Conservation (phyloP, 53 echinoderm and acorn worm species). For the Holothuria scabra region DNA sequence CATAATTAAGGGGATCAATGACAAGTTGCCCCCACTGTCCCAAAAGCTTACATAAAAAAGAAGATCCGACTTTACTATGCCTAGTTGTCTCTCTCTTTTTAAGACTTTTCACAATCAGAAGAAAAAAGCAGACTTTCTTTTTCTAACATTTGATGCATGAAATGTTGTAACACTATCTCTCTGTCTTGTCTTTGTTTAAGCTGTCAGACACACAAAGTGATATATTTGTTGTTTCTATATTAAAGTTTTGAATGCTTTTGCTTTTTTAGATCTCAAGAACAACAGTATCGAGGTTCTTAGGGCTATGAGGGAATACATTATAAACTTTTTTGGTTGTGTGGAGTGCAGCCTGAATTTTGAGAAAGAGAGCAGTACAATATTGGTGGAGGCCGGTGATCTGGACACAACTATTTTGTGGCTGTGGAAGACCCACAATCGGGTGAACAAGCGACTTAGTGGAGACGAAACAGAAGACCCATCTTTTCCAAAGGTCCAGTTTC, state of each 20-base stretch:
- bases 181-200: too few relatives aligned
- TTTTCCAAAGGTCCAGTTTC: slow-evolving; percentile 81
- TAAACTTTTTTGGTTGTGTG: slow-evolving; percentile 82
- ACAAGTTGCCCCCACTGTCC: too few relatives aligned
- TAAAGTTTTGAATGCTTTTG: background rate
- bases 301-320: slow-evolving; percentile 91
- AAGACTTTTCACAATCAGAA: too few relatives aligned
- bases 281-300: slow-evolving; percentile 81
- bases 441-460: slow-evolving; percentile 85
- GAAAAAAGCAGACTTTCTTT: too few relatives aligned
- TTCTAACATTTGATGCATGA: too few relatives aligned
- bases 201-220: too few relatives aligned
- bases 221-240: too few relatives aligned
- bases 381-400: slow-evolving; percentile 60
- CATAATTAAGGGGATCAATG: too few relatives aligned
- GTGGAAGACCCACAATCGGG: slow-evolving; percentile 86
- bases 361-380: slow-evolving; percentile 68
- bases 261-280: slow-evolving; percentile 64
- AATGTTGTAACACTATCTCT: too few relatives aligned
- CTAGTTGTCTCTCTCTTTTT: too few relatives aligned
- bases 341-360: slow-evolving; percentile 90
- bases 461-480: slow-evolving; percentile 85
- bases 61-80: too few relatives aligned
- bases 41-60: too few relatives aligned
- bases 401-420: slow-evolving; percentile 90